Evolutionary conservation across 2,888 invertebrate genomes (phyloP).

Genomic region (Charanyca ferruginea): DNA sequence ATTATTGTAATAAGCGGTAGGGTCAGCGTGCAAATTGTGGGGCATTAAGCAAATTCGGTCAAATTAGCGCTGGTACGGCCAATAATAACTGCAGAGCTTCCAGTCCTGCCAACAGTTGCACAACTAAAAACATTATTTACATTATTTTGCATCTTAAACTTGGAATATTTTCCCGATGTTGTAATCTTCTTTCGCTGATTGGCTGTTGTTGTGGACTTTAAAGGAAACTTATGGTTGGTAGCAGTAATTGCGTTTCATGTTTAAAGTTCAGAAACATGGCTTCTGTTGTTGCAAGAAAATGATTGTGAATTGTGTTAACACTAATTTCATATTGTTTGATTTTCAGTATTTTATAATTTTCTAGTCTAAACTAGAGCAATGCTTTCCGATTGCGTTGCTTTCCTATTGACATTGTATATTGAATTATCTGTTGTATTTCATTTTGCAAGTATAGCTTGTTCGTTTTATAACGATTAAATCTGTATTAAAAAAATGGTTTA

Average conservation of each 20-base stretch:
- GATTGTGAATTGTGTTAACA: slow-evolving; percentile 23
- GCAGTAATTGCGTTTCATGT: slow-evolving; percentile 48
- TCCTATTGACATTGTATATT: not conserved
- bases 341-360: slow-evolving; percentile 14
- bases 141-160: slow-evolving; percentile 57
- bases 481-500: too few species aligned
- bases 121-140: slow-evolving; percentile 62
- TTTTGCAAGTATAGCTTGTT: too few species aligned
- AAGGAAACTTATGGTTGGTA: slow-evolving; percentile 37
- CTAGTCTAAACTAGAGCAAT: not conserved
- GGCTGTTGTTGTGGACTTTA: slow-evolving; percentile 46
- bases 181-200: slow-evolving; percentile 49
- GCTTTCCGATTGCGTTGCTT: not conserved
- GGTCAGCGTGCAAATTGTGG: slow-evolving; percentile 77
- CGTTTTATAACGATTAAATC: too few species aligned
- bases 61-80: slow-evolving; percentile 80
- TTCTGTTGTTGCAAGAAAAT: slow-evolving; percentile 33
- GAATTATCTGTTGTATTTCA: not conserved
- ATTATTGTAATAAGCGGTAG: slow-evolving; percentile 66
- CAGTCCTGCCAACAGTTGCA: slow-evolving; percentile 63
- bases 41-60: slow-evolving; percentile 83
- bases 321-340: slow-evolving; percentile 38
- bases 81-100: slow-evolving; percentile 74
- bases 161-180: slow-evolving; percentile 41
- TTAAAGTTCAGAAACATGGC: slow-evolving; percentile 34